Percentiles rank a stretch among this genome's conserved stretches.
Evolutionary conservation across 2,888 invertebrate genomes (phyloP).

Genomic region (Luperina nickerlii): DNA sequence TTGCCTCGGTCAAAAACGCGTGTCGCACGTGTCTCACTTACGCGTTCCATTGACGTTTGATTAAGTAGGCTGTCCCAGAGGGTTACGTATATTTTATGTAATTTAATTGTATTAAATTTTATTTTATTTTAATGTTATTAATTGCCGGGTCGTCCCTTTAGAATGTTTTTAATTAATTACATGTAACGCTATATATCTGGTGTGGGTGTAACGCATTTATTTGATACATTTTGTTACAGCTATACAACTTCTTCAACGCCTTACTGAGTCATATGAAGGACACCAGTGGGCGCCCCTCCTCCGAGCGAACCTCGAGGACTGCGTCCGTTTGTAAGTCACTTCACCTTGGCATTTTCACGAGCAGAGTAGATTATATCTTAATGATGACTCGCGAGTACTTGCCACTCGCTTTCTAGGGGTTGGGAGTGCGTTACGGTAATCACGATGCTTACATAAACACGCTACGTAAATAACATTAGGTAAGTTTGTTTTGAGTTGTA

Average conservation of each 20-base stretch:
- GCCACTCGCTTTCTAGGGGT: conserved; percentile 27
- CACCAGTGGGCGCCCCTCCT: conserved; percentile 90
- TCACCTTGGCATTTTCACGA: conserved; percentile 59
- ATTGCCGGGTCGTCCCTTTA: conserved; percentile 23
- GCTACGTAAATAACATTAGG: conserved; percentile 28
- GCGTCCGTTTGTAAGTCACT: conserved; percentile 90
- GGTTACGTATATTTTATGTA: conserved; percentile 12
- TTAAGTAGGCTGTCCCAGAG: neutral
- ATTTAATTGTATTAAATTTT: conserved; percentile 24
- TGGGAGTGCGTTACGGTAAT: conserved; percentile 40
- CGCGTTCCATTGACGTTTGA: conserved; percentile 12
- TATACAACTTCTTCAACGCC: conserved; percentile 98
- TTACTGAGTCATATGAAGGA: conserved; percentile 96
- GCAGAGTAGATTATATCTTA: conserved; percentile 56
- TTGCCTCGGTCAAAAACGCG: neutral
- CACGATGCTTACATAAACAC: conserved; percentile 36
- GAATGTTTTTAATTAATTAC: conserved; percentile 45
- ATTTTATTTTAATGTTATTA: conserved; percentile 33
- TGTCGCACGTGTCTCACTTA: neutral
- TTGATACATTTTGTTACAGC: conserved; percentile 90
- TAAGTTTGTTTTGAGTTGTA: conserved; percentile 37
- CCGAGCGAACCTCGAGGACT: conserved; percentile 92
- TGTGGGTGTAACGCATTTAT: conserved; percentile 25
- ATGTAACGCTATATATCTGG: conserved; percentile 16
- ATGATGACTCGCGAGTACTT: conserved; percentile 43